Evolutionary conservation across 1,140 invertebrate species (phyloP), one percentile per base, ranked within the genome.

Genomic region (Parasteatoda tepidariorum): DNA sequence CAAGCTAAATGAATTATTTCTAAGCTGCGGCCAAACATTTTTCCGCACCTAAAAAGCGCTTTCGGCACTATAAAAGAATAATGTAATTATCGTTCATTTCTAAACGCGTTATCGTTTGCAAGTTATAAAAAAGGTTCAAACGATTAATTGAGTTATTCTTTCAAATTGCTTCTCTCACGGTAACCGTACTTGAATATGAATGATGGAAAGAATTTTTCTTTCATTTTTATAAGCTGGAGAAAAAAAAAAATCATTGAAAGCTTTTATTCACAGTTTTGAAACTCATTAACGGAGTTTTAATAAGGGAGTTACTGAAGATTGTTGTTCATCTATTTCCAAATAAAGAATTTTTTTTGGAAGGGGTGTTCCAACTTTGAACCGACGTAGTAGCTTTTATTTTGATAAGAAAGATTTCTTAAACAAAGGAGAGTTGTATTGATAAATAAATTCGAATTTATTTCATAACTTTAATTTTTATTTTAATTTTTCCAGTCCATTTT

Each of bases 21-120:
- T 18, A 75, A 75, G 71, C 71, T 31, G 31, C 55, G 30, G 41
- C 71, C 71, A 75, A 75, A 75, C 71, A 75, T 75, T 75, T 75
- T 75, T 75, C 9, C 31, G 55, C 71, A 15, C 57, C 71, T 75
- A 75, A 75, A 75, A 75, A 57, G 33, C 48, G 70, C 71, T 75
- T 62, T 30, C 55, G 71, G 71, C 71, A 62, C 55, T 5, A 61
- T 75, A 61, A n/a, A 61, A 61, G 28, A 62, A 61, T 75, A 75
- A 75, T 75, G 55, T n/a, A 75, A 75, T 75, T 75, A 75, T 61
- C 57, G 31, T 38, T 38, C 54, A 41, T 41, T 59, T 31, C 55
- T 75, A 75, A 74, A 75, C 28, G 31, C 34, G 71, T 75, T 75
- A 75, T 75, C 55, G 55, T 28, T 31, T 9, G 41, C 18, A n/a